Base-by-base conservation (phyloP, 2,888 invertebrate genomes). In the Pyrrhosoma nymphula region DNA sequence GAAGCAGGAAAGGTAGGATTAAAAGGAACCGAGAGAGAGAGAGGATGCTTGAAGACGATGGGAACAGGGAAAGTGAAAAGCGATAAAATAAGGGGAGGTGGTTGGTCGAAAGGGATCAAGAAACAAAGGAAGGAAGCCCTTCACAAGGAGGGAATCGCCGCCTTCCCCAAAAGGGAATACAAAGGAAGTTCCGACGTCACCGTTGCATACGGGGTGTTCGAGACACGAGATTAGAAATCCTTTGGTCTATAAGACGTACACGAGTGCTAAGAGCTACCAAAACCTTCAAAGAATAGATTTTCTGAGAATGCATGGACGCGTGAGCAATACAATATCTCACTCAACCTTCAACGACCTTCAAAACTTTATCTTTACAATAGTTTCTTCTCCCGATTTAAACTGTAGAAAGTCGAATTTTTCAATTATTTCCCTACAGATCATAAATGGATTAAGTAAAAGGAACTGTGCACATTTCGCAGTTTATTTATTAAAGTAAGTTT, bases 21-120 rank as follows among this genome's bases (percentile, higher is more conserved):
- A 60, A 60, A 56, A 91, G 30, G 20, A 60, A 23, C 60, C 60
- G 20, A 60, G 60, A 26, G 90, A 60, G 60, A 26, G 90, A 26
- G 35, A 56, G 56, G 90, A 90, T 90, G 35, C 82, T 82, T 82
- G 82, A 82, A 82, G 82, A 30, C 30, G 82, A 82, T 35, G 82
- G 35, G 26, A 26, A 69, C 23, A 69, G 3, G 69, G 69, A n/a
- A 35, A 82, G 82, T 82, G 82, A 82, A 35, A 82, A 82, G 35
- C 82, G 82, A 35, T 35, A 35, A 63, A 35, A 35, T 14, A 69
- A 8, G 18, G 16, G 82, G 82, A 82, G 30, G 35, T 20, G 82
- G 82, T 82, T 18, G 82, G 82, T 18, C 82, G 30, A 82, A 82
- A 82, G 82, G 82, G 82, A 82, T 35, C 35, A 35, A 82, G 82